Evolutionary conservation across 1,140 invertebrate species (phyloP).

Genomic region (Bombus ignitus): DNA sequence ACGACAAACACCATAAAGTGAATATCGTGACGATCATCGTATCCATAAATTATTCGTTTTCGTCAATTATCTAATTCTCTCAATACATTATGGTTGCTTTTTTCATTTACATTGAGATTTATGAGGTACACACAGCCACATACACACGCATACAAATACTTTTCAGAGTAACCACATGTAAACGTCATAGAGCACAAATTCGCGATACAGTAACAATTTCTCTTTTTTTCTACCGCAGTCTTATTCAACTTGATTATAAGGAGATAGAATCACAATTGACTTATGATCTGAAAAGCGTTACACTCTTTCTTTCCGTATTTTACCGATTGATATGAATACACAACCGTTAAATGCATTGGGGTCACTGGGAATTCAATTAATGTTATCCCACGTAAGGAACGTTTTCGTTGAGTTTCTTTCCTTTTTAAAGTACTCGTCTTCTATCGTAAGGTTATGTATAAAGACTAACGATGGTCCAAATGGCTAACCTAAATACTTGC

Average conservation of each 20-base stretch:
- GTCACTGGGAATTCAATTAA: neutral
- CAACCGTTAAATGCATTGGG: conserved; percentile 45
- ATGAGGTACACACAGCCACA: conserved; percentile 11
- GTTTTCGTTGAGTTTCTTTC: neutral
- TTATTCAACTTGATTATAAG: conserved; percentile 15
- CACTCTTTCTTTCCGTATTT: neutral
- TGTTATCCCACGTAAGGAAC: conserved; percentile 14
- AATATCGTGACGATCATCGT: neutral
- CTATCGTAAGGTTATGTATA: neutral
- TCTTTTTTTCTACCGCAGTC: neutral
- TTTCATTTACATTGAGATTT: neutral
- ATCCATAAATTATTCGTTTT: conserved; percentile 4
- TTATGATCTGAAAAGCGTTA: conserved; percentile 21
- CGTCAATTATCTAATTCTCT: neutral
- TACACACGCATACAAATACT: neutral
- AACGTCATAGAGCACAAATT: conserved; percentile 4
- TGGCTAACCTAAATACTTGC: neutral
- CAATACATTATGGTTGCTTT: neutral
- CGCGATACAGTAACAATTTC: neutral
- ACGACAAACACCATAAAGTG: neutral
- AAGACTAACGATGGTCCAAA: conserved; percentile 28
- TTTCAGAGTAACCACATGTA: neutral
- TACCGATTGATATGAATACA: conserved; percentile 29
- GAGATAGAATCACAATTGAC: conserved; percentile 6
- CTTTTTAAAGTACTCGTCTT: neutral